Evolutionary conservation across 53 echinoderm and acorn worm species (phyloP), one percentile per base, ranked within the genome.

Genomic region (Henricia sp.): DNA sequence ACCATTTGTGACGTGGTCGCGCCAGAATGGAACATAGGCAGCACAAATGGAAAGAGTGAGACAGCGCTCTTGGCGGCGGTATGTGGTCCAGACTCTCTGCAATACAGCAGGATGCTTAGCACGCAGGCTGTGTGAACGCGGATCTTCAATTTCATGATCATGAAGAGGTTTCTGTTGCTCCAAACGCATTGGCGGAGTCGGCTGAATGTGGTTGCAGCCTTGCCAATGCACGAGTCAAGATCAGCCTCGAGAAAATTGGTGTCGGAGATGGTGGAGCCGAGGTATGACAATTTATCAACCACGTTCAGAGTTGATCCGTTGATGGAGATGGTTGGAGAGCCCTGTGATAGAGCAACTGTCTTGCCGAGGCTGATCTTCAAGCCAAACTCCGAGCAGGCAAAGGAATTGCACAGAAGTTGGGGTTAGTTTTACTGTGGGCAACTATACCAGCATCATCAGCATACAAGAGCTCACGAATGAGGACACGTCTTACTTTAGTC

Each of bases 241-340:
- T 75, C 57, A 37, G 57, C 38, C 23, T 56, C 40, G 16, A 56
- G 57, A 23, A 25, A 75, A 24, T 55, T 75, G 55, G 26, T 38
- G 25, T 56, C 39, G 23, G 58, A 1, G 55, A 90, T 82, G 1
- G 66, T 82, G 56, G 90, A 90, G 1, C 85, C 78, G 8, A 90
- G 84, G 50, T 86, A 90, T 26, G 72, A 56, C 51, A 85, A 90
- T 9, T 85, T 27, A 17, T 69, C 6, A 0, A 77, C 70, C 11
- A 44, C 69, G 14, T 48, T 56, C 5, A 69, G 62, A 1, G 16
- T 50, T 32, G 67, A 48, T 28, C 77, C 28, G 14, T 82, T 51
- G 82, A 86, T 87, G 73, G 35, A 19, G 39, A 85, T 92, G 44
- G 42, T 12, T 28, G 73, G 80, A 20, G 85, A 34, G 12, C n/a